A percentile compares a stretch with the other conserved stretches of the same genome.
These are phyloP conservation scores for Drosophila nikananu DNA, from an alignment of 1,140 invertebrate genomes.

Conservation along the genomic window DNA sequence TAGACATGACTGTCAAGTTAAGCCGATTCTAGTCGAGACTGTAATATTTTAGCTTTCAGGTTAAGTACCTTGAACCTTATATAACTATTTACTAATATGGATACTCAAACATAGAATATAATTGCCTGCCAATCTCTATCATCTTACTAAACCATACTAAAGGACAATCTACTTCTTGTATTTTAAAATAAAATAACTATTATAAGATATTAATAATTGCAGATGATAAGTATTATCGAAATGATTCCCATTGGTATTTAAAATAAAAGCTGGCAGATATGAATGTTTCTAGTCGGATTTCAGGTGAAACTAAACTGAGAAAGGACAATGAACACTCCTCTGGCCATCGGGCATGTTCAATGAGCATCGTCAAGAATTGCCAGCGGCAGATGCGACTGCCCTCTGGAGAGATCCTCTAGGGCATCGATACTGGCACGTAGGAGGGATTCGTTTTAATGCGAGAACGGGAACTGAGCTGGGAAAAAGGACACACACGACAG, in stretches of 20 bases:
- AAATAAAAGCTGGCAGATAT: not conserved
- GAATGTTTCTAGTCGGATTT: not conserved
- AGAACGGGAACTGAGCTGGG: constrained; percentile 30
- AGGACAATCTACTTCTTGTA: not conserved
- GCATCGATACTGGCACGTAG: constrained; percentile 54
- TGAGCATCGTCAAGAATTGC: constrained; percentile 58
- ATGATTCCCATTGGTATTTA: not conserved
- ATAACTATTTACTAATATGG: too few species aligned
- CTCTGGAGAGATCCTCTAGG: constrained; percentile 28
- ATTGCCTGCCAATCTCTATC: not conserved
- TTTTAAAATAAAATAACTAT: not conserved
- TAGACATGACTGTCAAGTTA: not conserved
- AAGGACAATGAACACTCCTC: not conserved
- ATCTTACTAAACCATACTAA: not conserved
- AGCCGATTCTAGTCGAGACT: too few species aligned
- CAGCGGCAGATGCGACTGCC: constrained; percentile 18
- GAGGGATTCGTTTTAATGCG: constrained; percentile 71
- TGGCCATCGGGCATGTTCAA: constrained; percentile 43
- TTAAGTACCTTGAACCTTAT: too few species aligned
- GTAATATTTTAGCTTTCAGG: too few species aligned
- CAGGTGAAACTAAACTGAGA: not conserved
- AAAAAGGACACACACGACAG: constrained; percentile 17
- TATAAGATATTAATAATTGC: not conserved
- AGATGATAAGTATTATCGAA: not conserved
- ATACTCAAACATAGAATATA: too few species aligned